Evolutionary conservation across 2,113 vertebrate species (phyloP), one percentile per base, ranked within the genome.

Genomic region (Heterocephalus glaber): DNA sequence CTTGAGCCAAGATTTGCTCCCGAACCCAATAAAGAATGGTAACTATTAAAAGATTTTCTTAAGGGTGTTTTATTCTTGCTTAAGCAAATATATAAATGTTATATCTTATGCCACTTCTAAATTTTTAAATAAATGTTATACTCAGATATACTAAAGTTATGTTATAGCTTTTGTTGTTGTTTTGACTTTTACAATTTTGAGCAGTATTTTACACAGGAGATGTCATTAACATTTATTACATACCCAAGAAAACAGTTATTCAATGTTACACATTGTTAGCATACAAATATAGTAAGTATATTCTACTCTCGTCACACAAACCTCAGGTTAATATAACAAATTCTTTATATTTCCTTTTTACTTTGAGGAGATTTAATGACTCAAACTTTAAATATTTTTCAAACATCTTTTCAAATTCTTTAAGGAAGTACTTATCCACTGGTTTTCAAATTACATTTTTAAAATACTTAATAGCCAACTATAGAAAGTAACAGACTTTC

Each of bases 171-270:
- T 96, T 95, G 2, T 70, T 70, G 16, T 49, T 87, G 28, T 87
- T 92, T 94, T 90, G 80, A 38, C 19, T 90, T 90, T 49, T 58
- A 26, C 49, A 33, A 56, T 66, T 84, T 95, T 68, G 6, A 52
- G 1, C n/a, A 87, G 38, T 44, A 66, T 33, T 63, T 33, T 83
- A 82, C 41, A 35, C 70, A 9, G 41, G 9, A 63, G 89, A 82
- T 61, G 90, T 28, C 5, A 60, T 86, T 79, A 70, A 82, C 13
- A 44, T 63, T 76, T 86, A 65, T 72, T 92, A 58, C 7, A 63
- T 47, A 76, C 6, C 60, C 26, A 83, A 35, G 56, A 56, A 52
- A 84, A 52, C 26, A 66, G 24, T 68, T 89, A 38, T 7, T 88
- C 8, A 83, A 56, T 26, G 16, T 41, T 65, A 44, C 2, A 79